Evolutionary conservation across 2,888 invertebrate genomes (phyloP), one percentile per base, ranked within the genome.

Genomic region (Dastarcus helophoroides): DNA sequence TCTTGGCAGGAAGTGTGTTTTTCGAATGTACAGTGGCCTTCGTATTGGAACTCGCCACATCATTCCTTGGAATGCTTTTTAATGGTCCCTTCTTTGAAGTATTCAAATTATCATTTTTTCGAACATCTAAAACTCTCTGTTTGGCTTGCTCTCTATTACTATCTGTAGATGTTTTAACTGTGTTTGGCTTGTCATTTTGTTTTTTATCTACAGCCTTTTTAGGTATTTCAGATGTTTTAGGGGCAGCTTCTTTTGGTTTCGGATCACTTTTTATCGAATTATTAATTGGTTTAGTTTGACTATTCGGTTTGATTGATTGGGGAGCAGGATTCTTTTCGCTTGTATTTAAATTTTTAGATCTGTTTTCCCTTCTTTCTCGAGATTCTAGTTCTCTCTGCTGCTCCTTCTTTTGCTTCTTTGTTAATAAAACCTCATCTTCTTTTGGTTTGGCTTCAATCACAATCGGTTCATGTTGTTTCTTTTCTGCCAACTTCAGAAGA

Each of bases 401-500:
- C 50, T 86, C 84, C 24, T 67, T 66, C 49, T 72, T 82, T 50
- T 90, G 86, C 43, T 76, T 81, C 43, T 82, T 82, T 0, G 89
- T 89, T 67, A 89, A 73, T 7, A 76, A 65, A 23, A 82, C 67
- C 41, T 83, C 84, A 4, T 69, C 67, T 35, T 75, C 55, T 41
- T 68, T 59, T 29, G 59, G 52, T 48, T 68, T 69, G 12, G 61
- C 55, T 41, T 73, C 70, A 33, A 76, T 58, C 14, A 75, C 67
- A 2, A 86, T 55, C 0, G 88, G 88, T 52, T 86, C 82, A 54
- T 73, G 69, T 41, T 86, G 86, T 52, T 88, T 88, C 50, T 82
- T 74, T 44, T 80, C 83, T 0, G 89, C 89, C 4, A 89, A 62
- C 59, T 85, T 82, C 3, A 91, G 56, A 12, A 91, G 56, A 33